Percentiles rank a stretch among this genome's conserved stretches.
phyloP scores from a whole-genome alignment of 2,797 vertebrate species.

The Parambassis ranga region DNA sequence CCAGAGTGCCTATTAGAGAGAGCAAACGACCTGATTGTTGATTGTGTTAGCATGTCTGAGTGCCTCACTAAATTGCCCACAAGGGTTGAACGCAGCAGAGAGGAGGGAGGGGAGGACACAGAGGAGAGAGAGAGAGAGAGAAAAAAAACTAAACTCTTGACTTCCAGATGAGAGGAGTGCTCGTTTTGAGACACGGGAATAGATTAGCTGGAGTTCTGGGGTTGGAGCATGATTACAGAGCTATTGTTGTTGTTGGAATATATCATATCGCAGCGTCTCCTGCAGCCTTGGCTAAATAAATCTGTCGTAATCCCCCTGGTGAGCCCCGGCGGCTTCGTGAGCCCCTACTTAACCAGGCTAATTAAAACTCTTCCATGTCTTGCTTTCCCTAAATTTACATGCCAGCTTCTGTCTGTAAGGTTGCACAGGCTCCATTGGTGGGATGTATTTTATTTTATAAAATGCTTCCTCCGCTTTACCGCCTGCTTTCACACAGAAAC shows the following conservation, averaged over 20 bases:
- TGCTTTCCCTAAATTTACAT: slow-evolving; percentile 70
- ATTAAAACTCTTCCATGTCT: slow-evolving; percentile 82
- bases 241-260: slow-evolving; percentile 79
- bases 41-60: slow-evolving; percentile 77
- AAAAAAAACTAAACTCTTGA: slow-evolving; percentile 70
- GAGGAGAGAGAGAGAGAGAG: background rate
- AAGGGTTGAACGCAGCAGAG: slow-evolving; percentile 69
- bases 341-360: slow-evolving; percentile 78
- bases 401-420: slow-evolving; percentile 60
- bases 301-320: slow-evolving; percentile 77
- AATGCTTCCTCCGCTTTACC: background rate
- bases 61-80: slow-evolving; percentile 76
- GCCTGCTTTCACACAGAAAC: background rate
- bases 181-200: slow-evolving; percentile 65
- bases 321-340: slow-evolving; percentile 66
- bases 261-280: slow-evolving; percentile 79
- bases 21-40: slow-evolving; percentile 76
- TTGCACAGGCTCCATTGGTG: slow-evolving; percentile 39
- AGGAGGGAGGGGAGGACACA: slow-evolving; percentile 10
- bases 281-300: slow-evolving; percentile 79
- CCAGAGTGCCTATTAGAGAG: slow-evolving; percentile 74
- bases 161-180: slow-evolving; percentile 69
- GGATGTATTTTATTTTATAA: slow-evolving; percentile 35
- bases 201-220: slow-evolving; percentile 70
- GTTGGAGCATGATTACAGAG: slow-evolving; percentile 74